These are phyloP conservation scores for Etheostoma perlongum DNA, from an alignment of 2,797 vertebrate species.

Conservation along the genomic window DNA sequence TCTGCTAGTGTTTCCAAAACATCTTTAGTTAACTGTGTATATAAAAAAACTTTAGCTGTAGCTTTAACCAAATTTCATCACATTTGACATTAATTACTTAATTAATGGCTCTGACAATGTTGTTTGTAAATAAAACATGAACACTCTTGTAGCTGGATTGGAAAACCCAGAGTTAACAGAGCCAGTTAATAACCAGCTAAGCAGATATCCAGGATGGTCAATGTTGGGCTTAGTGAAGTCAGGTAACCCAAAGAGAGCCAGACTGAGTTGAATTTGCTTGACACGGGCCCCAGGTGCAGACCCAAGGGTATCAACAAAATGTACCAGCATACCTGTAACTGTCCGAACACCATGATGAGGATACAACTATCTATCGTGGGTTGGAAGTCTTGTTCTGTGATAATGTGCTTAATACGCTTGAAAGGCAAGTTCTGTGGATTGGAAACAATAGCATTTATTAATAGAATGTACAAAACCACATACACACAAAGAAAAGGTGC, in stretches of 20 bases:
- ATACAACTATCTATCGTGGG: slow-evolving; percentile 84
- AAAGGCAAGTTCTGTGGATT: slow-evolving; percentile 82
- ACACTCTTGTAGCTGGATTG: not conserved
- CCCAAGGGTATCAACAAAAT: not conserved
- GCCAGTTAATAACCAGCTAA: not conserved
- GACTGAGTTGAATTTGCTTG: not conserved
- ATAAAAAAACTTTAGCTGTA: too few relatives aligned
- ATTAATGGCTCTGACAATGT: not conserved
- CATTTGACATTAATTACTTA: not conserved
- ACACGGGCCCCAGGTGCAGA: not conserved
- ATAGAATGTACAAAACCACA: not conserved
- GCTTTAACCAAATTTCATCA: not conserved
- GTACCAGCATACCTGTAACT: slow-evolving; percentile 80
- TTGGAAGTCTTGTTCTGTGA: slow-evolving; percentile 86
- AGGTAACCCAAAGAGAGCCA: not conserved
- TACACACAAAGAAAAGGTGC: not conserved
- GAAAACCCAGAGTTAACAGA: not conserved
- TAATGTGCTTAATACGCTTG: slow-evolving; percentile 82
- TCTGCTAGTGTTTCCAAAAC: not conserved
- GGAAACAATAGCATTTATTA: slow-evolving; percentile 23
- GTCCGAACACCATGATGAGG: slow-evolving; percentile 85
- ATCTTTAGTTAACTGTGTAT: not conserved
- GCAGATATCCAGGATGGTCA: not conserved
- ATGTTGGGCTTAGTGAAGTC: not conserved
- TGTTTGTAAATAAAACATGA: not conserved